Percentiles rank a stretch among this genome's conserved stretches.
Conservation (phyloP, 2,797 vertebrate genomes). For the Enteromius unitaeniatus region DNA sequence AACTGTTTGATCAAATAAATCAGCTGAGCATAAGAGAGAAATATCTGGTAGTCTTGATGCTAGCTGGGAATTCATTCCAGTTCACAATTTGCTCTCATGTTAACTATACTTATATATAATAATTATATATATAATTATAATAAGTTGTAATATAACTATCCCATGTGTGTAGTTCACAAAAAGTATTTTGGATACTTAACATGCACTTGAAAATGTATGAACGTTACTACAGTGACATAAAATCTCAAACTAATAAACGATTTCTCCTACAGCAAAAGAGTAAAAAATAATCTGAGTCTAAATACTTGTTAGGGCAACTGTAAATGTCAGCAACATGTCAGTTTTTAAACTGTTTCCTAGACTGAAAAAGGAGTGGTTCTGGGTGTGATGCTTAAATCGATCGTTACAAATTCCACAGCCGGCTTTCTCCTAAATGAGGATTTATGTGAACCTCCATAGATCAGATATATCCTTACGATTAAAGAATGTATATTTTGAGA, state of each 20-base stretch:
- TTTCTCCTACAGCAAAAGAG: not conserved
- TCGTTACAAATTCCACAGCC: not conserved
- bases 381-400: slow-evolving; percentile 31
- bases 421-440: not conserved
- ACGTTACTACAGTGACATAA: not conserved
- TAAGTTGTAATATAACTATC: not conserved
- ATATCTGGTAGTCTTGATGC: not conserved
- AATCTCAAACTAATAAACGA: not conserved
- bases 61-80: not conserved
- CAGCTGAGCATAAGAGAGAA: not conserved
- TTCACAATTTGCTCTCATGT: not conserved
- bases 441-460: not conserved
- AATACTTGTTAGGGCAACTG: not conserved
- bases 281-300: not conserved
- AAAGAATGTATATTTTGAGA: not conserved
- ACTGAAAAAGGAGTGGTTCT: slow-evolving; percentile 27
- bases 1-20: no score
- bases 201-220: not conserved
- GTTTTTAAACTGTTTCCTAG: not conserved
- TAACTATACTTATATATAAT: not conserved
- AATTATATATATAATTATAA: no score
- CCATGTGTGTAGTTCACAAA: not conserved
- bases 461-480: not conserved
- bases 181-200: not conserved
- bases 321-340: not conserved